Percentiles rank a stretch among this genome's conserved stretches.
Evolutionary conservation across 37 sponge, comb jelly and placozoan species (phyloP).

Genomic region (Bolinopsis microptera): DNA sequence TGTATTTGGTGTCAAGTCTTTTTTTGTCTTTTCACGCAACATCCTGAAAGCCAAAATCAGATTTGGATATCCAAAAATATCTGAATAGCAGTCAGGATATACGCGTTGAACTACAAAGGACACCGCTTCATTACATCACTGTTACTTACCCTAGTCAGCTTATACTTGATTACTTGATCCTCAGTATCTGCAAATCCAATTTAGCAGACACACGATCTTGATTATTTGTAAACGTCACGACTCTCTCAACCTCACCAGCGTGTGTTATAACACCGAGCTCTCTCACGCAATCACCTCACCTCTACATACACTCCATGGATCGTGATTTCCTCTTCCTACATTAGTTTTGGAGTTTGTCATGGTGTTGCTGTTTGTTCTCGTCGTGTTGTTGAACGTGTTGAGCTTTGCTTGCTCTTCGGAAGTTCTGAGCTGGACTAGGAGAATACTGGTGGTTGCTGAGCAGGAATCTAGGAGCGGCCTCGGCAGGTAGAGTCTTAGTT

Average conservation of each 20-base stretch:
- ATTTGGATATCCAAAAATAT: too few relatives aligned
- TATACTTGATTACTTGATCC: too few relatives aligned
- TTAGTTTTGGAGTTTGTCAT: not conserved
- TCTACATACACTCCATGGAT: not conserved
- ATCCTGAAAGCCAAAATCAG: too few relatives aligned
- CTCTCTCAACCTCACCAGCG: too few relatives aligned
- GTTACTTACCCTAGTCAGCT: too few relatives aligned
- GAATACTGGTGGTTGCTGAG: not conserved
- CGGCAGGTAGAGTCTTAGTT: not conserved
- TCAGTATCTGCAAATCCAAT: not conserved
- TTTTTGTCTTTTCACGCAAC: too few relatives aligned
- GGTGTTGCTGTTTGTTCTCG: not conserved
- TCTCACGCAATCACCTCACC: not conserved
- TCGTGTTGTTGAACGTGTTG: too few relatives aligned
- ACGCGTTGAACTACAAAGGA: not conserved
- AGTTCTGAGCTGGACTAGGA: not conserved
- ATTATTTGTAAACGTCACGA: not conserved
- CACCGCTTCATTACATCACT: not conserved
- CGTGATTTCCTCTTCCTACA: not conserved
- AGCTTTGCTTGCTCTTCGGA: not conserved
- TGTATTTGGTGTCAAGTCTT: too few relatives aligned
- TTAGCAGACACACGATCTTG: not conserved
- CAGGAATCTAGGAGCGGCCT: not conserved
- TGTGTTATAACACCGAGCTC: too few relatives aligned
- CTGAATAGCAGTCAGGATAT: not conserved